phyloP scores from a whole-genome alignment of 2,888 invertebrate species.

The Scaptomyza polygonia region DNA sequence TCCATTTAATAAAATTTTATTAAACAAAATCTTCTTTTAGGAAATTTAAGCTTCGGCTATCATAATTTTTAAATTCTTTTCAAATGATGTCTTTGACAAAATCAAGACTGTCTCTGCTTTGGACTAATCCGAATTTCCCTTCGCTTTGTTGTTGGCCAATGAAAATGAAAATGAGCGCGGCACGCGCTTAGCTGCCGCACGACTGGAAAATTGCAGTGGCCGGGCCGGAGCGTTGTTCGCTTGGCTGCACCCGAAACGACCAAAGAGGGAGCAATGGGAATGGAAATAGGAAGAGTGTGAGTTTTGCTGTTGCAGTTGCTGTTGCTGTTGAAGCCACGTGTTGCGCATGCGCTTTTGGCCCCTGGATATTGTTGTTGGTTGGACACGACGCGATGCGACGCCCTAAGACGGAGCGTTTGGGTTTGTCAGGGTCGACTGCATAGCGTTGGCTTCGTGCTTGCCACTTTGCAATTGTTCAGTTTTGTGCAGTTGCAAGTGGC shows the following conservation, averaged over 20 bases:
- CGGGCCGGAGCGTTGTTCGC: slow-evolving; percentile 37
- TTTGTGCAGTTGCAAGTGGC: slow-evolving; percentile 50
- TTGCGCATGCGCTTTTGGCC: slow-evolving; percentile 81
- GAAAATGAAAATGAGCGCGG: slow-evolving; percentile 79
- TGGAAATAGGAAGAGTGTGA: slow-evolving; percentile 30
- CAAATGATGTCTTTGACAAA: slow-evolving; percentile 25
- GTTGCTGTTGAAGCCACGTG: slow-evolving; percentile 73
- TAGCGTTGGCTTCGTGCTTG: slow-evolving; percentile 66
- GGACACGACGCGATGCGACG: slow-evolving; percentile 63
- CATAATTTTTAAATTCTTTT: background rate
- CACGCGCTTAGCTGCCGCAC: slow-evolving; percentile 75
- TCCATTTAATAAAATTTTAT: background rate
- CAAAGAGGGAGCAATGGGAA: slow-evolving; percentile 17
- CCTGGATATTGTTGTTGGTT: slow-evolving; percentile 47
- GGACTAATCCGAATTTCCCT: slow-evolving; percentile 35
- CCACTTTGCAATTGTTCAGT: slow-evolving; percentile 72
- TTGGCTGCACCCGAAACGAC: slow-evolving; percentile 55
- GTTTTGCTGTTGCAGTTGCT: slow-evolving; percentile 29
- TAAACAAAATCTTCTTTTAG: slow-evolving; percentile 8
- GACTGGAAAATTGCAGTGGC: slow-evolving; percentile 75
- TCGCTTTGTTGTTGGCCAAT: slow-evolving; percentile 48
- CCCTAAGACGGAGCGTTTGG: slow-evolving; percentile 63
- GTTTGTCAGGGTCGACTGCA: slow-evolving; percentile 78
- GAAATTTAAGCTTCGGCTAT: slow-evolving; percentile 13
- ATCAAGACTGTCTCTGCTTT: background rate